Evolutionary conservation across 2,113 vertebrate genomes (phyloP), one percentile per base, ranked within the genome.

Genomic region (Bos indicus): DNA sequence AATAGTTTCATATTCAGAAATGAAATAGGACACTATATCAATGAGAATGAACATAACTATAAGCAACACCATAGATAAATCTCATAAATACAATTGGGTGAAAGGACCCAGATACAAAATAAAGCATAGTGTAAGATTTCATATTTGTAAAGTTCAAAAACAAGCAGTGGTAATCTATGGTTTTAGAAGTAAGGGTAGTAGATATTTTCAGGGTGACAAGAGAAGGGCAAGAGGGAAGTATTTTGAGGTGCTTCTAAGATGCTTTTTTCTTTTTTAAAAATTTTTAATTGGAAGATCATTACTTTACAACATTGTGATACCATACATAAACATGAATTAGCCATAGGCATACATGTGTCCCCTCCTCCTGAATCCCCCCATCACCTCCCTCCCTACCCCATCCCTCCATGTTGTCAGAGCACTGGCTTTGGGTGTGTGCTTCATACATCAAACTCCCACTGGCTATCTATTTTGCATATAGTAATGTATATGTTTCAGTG

Each of bases 281-380:
- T 1, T 12, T 67, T 36, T 74, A 40, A 40, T 13, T 74, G n/a
- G n/a, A 40, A 74, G 67, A 40, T 74, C 67, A 74, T 23, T 74
- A 40, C n/a, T 74, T 74, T 74, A 71, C 11, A 74, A 40, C 21
- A 74, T 74, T 71, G n/a, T 74, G 67, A 74, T 74, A 0, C n/a
- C n/a, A 74, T 71, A 74, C n/a, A 23, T 40, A 40, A 40, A 40
- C n/a, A 23, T 40, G 10, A 74, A 23, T 40, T 74, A 36, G 19
- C 10, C 19, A 74, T 40, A 74, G 19, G 10, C n/a, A 40, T 74
- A 23, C 67, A 40, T 0, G 1, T 6, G 21, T 40, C 19, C 19
- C 67, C 11, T 40, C n/a, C n/a, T 74, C 67, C 19, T 71, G n/a
- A 40, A 74, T 74, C 10, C n/a, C 19, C n/a, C 10, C 5, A 0